phyloP scores from a whole-genome alignment of 2,113 vertebrate species.

The Nestor notabilis region DNA sequence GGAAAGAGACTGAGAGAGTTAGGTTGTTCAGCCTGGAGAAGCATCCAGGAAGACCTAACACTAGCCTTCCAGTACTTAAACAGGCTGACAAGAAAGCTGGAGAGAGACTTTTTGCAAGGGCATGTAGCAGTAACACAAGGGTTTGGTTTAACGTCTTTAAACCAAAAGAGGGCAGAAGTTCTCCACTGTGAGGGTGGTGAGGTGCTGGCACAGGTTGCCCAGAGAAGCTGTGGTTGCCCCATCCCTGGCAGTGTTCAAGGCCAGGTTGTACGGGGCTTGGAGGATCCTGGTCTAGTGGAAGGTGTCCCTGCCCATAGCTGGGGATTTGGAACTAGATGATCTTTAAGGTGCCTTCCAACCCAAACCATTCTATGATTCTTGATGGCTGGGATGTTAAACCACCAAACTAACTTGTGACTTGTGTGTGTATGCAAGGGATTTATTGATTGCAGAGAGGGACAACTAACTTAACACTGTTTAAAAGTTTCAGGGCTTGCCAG shows the following conservation, averaged over 20 bases:
- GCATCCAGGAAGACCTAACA: background rate
- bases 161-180: background rate
- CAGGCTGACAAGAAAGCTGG: background rate
- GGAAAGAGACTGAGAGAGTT: background rate
- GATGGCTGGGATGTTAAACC: background rate
- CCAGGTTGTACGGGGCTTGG: background rate
- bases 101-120: background rate
- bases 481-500: background rate
- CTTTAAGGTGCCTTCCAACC: background rate
- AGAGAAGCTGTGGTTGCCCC: background rate
- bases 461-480: background rate
- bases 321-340: background rate
- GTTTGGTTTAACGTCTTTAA: background rate
- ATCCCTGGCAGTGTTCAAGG: background rate
- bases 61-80: background rate
- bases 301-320: background rate
- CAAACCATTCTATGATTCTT: background rate
- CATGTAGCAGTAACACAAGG: background rate
- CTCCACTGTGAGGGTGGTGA: background rate
- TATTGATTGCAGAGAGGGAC: background rate
- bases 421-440: fast-evolving
- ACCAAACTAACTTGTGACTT: background rate
- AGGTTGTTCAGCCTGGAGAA: background rate
- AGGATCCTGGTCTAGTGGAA: background rate
- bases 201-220: background rate